phyloP scores from a whole-genome alignment of 1,140 invertebrate genomes.

The Fopius arisanus region DNA sequence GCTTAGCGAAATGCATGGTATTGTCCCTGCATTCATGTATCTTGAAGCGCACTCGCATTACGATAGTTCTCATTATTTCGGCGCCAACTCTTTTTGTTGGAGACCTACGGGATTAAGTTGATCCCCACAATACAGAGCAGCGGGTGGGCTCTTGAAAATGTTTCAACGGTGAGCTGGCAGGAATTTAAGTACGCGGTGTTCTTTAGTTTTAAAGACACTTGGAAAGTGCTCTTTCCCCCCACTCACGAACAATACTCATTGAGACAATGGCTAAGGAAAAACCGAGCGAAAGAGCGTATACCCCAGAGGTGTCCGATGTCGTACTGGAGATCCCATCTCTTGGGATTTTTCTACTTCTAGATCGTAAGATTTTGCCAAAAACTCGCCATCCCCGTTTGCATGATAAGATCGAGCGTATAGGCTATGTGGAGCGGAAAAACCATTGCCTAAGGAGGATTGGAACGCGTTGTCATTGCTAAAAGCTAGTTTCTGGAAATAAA shows the following conservation, averaged over 20 bases:
- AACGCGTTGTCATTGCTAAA: conserved; percentile 10
- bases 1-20: conserved; percentile 32
- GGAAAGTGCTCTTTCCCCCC: neutral
- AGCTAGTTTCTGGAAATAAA: neutral
- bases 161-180: neutral
- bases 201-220: neutral
- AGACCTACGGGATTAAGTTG: conserved; percentile 35
- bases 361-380: conserved; percentile 13
- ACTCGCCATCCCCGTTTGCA: neutral
- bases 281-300: neutral
- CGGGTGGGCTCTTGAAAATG: conserved; percentile 1
- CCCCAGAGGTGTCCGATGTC: neutral
- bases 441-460: neutral
- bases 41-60: conserved; percentile 36
- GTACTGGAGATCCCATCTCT: neutral
- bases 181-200: conserved; percentile 7
- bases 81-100: conserved; percentile 44
- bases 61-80: conserved; percentile 38
- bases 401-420: neutral
- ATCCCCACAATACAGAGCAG: conserved; percentile 31
- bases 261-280: conserved; percentile 4
- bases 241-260: conserved; percentile 4
- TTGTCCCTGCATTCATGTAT: conserved; percentile 21
- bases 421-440: conserved; percentile 12
- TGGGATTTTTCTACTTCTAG: neutral